Evolutionary conservation across 2,113 vertebrate genomes (phyloP), one percentile per base, ranked within the genome.

Genomic region (Salvelinus fontinalis): DNA sequence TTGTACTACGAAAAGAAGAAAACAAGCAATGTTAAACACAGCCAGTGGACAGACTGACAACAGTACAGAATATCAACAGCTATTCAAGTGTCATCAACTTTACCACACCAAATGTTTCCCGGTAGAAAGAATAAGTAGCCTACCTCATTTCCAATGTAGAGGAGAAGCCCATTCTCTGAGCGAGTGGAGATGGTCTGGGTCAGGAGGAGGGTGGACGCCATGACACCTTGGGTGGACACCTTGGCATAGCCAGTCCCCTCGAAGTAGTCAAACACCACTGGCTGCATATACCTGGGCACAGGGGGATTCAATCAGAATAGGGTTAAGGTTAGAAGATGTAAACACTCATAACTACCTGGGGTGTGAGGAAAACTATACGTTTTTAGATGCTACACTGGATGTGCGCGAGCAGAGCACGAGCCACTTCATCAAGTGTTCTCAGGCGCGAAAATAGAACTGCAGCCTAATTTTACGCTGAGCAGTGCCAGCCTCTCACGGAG

Each of bases 161-260:
- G 87, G 54, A 99, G 86, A 13, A 98, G 75, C 5, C 95, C 96
- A 78, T 94, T 95, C 80, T 96, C 93, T 75, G 95, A 84, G 4
- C 89, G 94, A 0, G 93, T 92, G 22, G 86, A 66, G 77, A 97
- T 70, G 0, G 39, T 74, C 85, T 96, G 93, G 5, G 1, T 57
- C 5, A 89, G 1, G 0, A 92, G 89, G 20, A 1, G 3, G 14
- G 89, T 4, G 12, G 0, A 0, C 2, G 0, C 0, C 0, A 0
- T 0, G 1, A 0, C 0, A 68, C 73, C 74, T 29, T 72, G 54
- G 0, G 87, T 6, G 0, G 27, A 1, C 74, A 95, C 66, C 65
- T 86, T 93, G 73, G 94, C 95, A 57, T 96, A 98, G 75, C 98
- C 98, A 6, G 94, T 96, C 75, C 98, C 98, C 89, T 99, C 95